phyloP scores from a whole-genome alignment of 2,113 vertebrate genomes.

The Vombatus ursinus region DNA sequence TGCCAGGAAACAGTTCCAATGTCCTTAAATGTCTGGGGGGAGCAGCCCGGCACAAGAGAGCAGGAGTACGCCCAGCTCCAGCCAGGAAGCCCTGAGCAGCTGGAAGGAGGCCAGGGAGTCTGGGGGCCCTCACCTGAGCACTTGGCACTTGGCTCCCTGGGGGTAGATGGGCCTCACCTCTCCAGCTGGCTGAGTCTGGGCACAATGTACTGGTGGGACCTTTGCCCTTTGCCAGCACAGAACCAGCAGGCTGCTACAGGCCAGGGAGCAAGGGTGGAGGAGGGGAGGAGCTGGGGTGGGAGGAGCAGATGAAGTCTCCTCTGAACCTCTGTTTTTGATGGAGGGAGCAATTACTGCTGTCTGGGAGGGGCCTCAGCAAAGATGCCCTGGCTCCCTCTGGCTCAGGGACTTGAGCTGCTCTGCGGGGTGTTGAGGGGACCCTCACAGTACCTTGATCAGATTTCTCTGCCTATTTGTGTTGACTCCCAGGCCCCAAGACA shows the following conservation, averaged over 20 bases:
- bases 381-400: slow-evolving; percentile 71
- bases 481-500: too few relatives aligned
- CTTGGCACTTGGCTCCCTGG: too few relatives aligned
- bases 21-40: too few relatives aligned
- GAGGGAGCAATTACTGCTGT: slow-evolving; percentile 73
- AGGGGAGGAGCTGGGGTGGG: slow-evolving; percentile 59
- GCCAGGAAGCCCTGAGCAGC: neutral
- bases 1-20: too few relatives aligned
- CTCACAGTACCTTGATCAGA: too few relatives aligned
- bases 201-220: neutral
- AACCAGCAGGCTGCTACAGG: slow-evolving; percentile 36
- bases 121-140: too few relatives aligned
- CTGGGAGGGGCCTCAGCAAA: slow-evolving; percentile 76
- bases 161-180: too few relatives aligned
- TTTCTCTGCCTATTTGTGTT: too few relatives aligned
- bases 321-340: slow-evolving; percentile 81
- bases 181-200: neutral
- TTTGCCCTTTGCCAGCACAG: neutral
- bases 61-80: neutral
- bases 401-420: slow-evolving; percentile 76
- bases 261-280: neutral
- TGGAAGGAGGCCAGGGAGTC: neutral
- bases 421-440: slow-evolving; percentile 45
- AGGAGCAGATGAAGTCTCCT: slow-evolving; percentile 74
- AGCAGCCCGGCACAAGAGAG: too few relatives aligned